Conservation (phyloP, 2,888 invertebrate genomes). For the Calameuta pallipes region DNA sequence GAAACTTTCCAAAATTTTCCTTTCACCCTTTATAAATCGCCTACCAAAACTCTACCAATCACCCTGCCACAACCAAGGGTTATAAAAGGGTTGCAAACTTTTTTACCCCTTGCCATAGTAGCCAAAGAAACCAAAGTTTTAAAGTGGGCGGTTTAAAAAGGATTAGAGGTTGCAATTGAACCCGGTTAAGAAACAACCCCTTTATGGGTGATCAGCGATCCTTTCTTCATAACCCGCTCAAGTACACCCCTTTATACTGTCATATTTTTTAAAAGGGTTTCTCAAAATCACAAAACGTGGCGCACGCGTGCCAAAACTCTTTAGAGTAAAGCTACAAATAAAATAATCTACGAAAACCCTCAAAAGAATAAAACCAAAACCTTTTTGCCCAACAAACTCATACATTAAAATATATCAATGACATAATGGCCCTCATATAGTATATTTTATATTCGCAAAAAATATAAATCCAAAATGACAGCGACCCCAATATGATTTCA, state of each 20-base stretch:
- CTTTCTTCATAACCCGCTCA: conserved; percentile 58
- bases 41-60: not conserved
- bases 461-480: not conserved
- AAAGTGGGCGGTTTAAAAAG: conserved; percentile 54
- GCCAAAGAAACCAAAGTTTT: conserved; percentile 38
- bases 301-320: not conserved
- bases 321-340: not conserved
- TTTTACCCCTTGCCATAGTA: conserved; percentile 47
- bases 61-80: conserved; percentile 26
- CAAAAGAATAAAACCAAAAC: not conserved
- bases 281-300: conserved; percentile 21
- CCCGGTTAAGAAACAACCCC: conserved; percentile 43
- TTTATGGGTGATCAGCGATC: conserved; percentile 62
- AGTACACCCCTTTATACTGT: conserved; percentile 48
- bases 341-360: not conserved
- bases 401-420: not conserved
- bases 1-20: conserved; percentile 11
- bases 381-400: not conserved
- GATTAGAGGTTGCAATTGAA: conserved; percentile 48
- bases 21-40: not conserved
- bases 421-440: not conserved
- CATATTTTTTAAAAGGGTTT: conserved; percentile 56
- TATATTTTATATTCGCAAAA: not conserved
- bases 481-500: not conserved
- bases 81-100: conserved; percentile 49